These are phyloP conservation scores for Luehdorfia chinensis DNA, from an alignment of 1,140 invertebrate genomes.

Conservation along the genomic window DNA sequence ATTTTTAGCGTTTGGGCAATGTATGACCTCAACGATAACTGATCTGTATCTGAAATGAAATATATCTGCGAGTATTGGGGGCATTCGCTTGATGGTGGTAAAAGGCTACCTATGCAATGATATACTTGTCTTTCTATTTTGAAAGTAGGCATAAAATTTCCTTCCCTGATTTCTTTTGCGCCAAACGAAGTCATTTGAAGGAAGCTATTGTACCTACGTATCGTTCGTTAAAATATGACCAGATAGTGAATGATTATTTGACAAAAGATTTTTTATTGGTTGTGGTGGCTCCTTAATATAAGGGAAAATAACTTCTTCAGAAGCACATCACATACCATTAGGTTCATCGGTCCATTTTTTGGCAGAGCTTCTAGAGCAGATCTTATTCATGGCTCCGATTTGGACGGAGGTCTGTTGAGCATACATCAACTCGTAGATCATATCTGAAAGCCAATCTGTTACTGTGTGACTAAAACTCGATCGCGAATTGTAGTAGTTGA, in stretches of 20 bases:
- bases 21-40: constrained; percentile 29
- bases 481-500: constrained; percentile 27
- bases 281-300: constrained; percentile 25
- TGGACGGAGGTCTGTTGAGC: constrained; percentile 27
- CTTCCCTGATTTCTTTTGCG: constrained; percentile 24
- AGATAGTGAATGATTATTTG: constrained; percentile 29
- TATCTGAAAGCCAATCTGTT: constrained; percentile 29
- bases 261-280: constrained; percentile 31
- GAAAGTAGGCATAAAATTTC: no score
- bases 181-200: constrained; percentile 32
- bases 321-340: constrained; percentile 32
- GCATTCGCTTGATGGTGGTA: constrained; percentile 26
- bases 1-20: constrained; percentile 31
- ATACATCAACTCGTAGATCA: constrained; percentile 35
- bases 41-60: constrained; percentile 27
- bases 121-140: constrained; percentile 25
- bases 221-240: constrained; percentile 27
- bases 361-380: constrained; percentile 33
- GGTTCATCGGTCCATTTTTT: constrained; percentile 38
- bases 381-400: constrained; percentile 38
- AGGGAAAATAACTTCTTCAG: constrained; percentile 27
- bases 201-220: constrained; percentile 27
- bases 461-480: constrained; percentile 28
- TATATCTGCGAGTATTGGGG: constrained; percentile 27
- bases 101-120: constrained; percentile 22